Evolutionary conservation across 2,797 vertebrate genomes (phyloP).

Genomic region (Rhynchonycteris naso): DNA sequence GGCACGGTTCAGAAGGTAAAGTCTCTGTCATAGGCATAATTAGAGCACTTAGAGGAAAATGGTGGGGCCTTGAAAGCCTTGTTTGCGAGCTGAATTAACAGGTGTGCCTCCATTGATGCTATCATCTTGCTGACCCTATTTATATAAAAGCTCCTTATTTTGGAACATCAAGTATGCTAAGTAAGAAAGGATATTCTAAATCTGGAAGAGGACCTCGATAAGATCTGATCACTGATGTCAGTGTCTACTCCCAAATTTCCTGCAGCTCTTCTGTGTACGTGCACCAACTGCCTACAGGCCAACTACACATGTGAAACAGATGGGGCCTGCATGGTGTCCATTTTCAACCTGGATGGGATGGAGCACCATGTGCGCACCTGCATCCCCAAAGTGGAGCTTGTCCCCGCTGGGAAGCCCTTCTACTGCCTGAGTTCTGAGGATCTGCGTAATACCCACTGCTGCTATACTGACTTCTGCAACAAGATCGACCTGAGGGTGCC

Average conservation of each 20-base stretch:
- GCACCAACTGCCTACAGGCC: constrained; percentile 94
- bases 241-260: background rate
- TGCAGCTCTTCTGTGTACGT: constrained; percentile 94
- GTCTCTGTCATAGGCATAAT: background rate
- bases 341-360: constrained; percentile 90
- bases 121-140: background rate
- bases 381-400: constrained; percentile 90
- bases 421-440: constrained; percentile 96
- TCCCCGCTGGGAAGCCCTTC: constrained; percentile 96
- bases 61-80: background rate
- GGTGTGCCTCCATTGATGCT: background rate
- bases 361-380: constrained; percentile 94
- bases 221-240: background rate
- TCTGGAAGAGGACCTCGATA: background rate
- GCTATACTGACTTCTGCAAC: constrained; percentile 98
- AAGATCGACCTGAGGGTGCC: constrained; percentile 94
- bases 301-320: constrained; percentile 97
- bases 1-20: background rate
- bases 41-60: background rate
- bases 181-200: constrained; percentile 1
- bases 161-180: background rate
- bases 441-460: constrained; percentile 96
- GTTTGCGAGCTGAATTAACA: background rate
- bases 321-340: constrained; percentile 97
- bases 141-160: constrained; percentile 4